Base-by-base conservation (phyloP, 2,113 vertebrate genomes). In the Physeter macrocephalus region DNA sequence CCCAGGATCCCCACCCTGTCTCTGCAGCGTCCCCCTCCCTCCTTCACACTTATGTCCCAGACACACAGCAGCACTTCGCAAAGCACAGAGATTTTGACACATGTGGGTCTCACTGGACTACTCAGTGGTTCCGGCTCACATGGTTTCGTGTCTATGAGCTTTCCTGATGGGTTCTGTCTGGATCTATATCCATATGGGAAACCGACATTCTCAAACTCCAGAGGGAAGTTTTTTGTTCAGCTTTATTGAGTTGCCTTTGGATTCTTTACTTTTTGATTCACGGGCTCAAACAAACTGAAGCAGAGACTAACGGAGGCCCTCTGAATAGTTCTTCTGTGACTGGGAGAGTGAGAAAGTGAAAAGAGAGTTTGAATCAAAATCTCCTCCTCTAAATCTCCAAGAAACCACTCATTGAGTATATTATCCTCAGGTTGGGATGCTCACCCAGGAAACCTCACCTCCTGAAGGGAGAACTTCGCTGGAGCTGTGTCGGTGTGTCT, bases 351-450 rank as follows among this genome's bases (percentile, higher is more conserved):
- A 21, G 41, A 88, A 62, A 49, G 21, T 34, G 43, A 25, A 29
- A 34, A 52, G 41, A 85, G 25, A 94, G n/a, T 72, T 27, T 72
- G 75, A 81, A 75, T 17, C 49, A 84, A 77, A 36, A 46, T 84
- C 49, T 54, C 36, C 3, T 54, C 66, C 31, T 67, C 31, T 41
- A 9, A 75, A 29, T 46, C 46, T 39, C 46, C 31, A 46, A n/a
- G 57, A 83, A 94, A 36, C 20, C 0, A 18, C 31, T 66, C 29
- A 43, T 0, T 11, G 21, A 83, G 46, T 39, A 1, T 8, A 13
- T 1, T 3, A 18, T 41, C 54, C 71, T 12, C 34, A 4, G 13
- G 1, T 8, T 8, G 11, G 36, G 69, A 20, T 20, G 6, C 43
- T 41, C 0, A 8, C 21, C 20, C 4, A 4, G 14, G n/a, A 17